phyloP scores from a whole-genome alignment of 2,113 vertebrate species.

The Zapus hudsonius region DNA sequence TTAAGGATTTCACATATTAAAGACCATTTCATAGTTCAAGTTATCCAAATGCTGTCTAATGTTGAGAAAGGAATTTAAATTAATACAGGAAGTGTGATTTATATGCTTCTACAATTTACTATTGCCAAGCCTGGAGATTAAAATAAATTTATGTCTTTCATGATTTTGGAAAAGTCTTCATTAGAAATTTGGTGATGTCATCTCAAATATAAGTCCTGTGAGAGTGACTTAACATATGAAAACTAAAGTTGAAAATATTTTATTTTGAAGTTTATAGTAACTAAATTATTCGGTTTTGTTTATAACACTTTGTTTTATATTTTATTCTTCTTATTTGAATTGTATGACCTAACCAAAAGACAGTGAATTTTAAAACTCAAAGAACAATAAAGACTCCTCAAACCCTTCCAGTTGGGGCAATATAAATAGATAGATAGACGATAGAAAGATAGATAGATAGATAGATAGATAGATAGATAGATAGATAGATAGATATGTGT shows the following conservation, averaged over 20 bases:
- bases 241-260: not conserved
- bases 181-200: not conserved
- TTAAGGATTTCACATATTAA: not conserved
- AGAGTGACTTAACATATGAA: not conserved
- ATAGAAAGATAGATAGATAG: no score
- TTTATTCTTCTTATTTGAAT: constrained; percentile 38
- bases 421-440: no score
- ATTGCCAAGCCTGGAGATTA: not conserved
- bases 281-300: constrained; percentile 1
- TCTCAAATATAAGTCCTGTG: not conserved
- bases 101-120: not conserved
- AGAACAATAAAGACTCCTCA: not conserved
- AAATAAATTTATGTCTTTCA: not conserved
- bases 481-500: no score
- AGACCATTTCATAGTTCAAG: not conserved
- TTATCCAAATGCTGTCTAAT: not conserved
- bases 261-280: not conserved
- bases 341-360: not conserved
- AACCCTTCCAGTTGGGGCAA: not conserved
- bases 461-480: no score
- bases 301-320: not conserved
- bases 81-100: not conserved
- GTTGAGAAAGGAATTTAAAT: not conserved
- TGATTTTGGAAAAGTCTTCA: not conserved
- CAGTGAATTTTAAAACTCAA: not conserved